These are phyloP conservation scores for Hoplostethus mediterraneus DNA, from an alignment of 2,797 vertebrate genomes.

Conservation along the genomic window DNA sequence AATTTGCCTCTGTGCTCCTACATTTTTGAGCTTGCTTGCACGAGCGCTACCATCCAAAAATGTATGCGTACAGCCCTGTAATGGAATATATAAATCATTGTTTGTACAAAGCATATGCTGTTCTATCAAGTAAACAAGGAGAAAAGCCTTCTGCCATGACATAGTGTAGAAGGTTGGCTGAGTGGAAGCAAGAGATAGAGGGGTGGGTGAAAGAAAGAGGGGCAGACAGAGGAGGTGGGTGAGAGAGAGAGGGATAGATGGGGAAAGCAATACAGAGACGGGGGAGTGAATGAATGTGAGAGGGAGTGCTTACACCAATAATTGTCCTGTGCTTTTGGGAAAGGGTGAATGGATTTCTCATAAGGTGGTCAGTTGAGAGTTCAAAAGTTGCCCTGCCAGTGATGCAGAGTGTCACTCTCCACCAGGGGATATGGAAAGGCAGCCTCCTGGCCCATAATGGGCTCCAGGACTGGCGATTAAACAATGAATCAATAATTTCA, in stretches of 20 bases:
- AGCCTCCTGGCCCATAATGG: slow-evolving; percentile 57
- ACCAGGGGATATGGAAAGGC: slow-evolving; percentile 23
- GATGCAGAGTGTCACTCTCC: slow-evolving; percentile 50
- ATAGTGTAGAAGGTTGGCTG: slow-evolving; percentile 20
- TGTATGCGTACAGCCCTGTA: not conserved
- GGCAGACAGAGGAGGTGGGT: not conserved
- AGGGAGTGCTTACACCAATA: slow-evolving; percentile 26
- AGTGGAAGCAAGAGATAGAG: slow-evolving; percentile 11
- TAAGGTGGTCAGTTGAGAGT: slow-evolving; percentile 35
- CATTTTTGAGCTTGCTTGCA: too few species aligned
- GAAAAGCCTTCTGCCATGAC: too few species aligned
- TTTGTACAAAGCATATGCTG: slow-evolving; percentile 7
- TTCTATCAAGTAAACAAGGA: slow-evolving; percentile 11
- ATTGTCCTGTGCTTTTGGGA: slow-evolving; percentile 35
- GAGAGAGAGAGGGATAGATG: slow-evolving; percentile 11
- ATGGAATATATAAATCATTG: slow-evolving; percentile 20
- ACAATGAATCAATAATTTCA: slow-evolving; percentile 18
- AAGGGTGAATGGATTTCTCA: slow-evolving; percentile 40
- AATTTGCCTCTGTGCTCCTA: too few species aligned
- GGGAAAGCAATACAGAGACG: not conserved
- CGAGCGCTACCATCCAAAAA: not conserved
- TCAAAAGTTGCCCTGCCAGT: slow-evolving; percentile 43
- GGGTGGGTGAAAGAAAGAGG: not conserved
- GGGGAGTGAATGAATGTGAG: slow-evolving; percentile 36
- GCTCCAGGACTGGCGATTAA: slow-evolving; percentile 57